phyloP scores from a whole-genome alignment of 2,797 vertebrate genomes.

The Chiloscyllium punctatum region DNA sequence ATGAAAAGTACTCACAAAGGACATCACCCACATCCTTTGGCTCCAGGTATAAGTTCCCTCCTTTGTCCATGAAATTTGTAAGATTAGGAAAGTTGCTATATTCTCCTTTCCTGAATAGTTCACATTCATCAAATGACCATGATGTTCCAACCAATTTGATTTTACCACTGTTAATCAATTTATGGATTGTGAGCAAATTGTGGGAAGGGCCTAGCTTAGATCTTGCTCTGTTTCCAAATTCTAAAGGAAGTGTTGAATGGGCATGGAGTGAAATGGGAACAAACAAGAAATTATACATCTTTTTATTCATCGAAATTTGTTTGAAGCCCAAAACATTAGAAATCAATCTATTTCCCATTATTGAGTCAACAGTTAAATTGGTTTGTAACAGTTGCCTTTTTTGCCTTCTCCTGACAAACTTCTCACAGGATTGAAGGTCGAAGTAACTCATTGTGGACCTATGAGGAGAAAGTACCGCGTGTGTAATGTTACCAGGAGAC shows the following conservation, averaged over 20 bases:
- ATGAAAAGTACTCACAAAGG: no score
- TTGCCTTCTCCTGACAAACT: constrained; percentile 38
- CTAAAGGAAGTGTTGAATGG: not conserved
- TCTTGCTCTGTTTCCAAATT: not conserved
- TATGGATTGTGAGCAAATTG: not conserved
- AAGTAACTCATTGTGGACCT: constrained; percentile 98
- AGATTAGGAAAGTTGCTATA: not conserved
- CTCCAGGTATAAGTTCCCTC: no score
- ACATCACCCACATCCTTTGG: no score
- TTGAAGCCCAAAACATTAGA: not conserved
- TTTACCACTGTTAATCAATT: not conserved
- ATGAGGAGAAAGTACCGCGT: constrained; percentile 98
- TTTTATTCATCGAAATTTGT: not conserved
- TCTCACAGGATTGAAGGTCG: constrained; percentile 89
- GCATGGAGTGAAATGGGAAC: not conserved
- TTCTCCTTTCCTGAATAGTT: not conserved
- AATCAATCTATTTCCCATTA: not conserved
- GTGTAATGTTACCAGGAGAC: constrained; percentile 92
- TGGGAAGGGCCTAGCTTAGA: not conserved
- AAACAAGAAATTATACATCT: not conserved
- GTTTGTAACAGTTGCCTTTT: constrained; percentile 37
- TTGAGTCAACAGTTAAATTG: constrained; percentile 23
- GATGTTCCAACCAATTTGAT: not conserved
- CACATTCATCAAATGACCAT: not conserved
- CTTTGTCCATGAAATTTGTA: not conserved